Percentiles rank a stretch among this genome's conserved stretches.
Conservation (phyloP, 2,888 invertebrate genomes). For the Drosophila differens region DNA sequence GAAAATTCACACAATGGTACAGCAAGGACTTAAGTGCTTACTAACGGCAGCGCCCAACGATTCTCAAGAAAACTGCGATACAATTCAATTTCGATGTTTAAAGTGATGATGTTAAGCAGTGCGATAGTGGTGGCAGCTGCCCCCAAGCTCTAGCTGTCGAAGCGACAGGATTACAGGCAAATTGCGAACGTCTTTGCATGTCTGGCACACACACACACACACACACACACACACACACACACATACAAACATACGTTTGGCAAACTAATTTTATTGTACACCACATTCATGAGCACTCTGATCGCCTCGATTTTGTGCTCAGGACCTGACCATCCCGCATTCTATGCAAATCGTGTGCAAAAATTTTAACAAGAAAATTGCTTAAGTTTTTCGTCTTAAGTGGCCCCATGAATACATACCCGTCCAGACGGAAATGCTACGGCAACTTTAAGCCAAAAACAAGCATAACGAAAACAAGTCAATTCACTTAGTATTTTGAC, state of each 20-base stretch:
- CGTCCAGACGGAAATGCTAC: constrained; percentile 13
- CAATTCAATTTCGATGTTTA: constrained; percentile 69
- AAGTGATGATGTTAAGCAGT: constrained; percentile 35
- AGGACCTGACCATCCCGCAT: constrained; percentile 8
- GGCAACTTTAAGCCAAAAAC: constrained; percentile 33
- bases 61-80: constrained; percentile 50
- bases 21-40: constrained; percentile 74
- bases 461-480: not conserved
- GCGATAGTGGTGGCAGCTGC: not conserved
- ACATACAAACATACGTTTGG: constrained; percentile 25
- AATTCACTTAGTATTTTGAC: constrained; percentile 10
- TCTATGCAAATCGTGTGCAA: constrained; percentile 29
- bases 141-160: constrained; percentile 4
- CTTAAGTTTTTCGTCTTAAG: constrained; percentile 68
- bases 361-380: constrained; percentile 76
- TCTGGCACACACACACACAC: constrained; percentile 39
- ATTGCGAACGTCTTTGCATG: constrained; percentile 79
- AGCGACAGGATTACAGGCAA: constrained; percentile 72
- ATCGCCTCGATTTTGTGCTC: constrained; percentile 23
- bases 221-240: constrained; percentile 25
- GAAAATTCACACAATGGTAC: constrained; percentile 69
- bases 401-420: constrained; percentile 30
- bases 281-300: constrained; percentile 68
- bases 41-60: constrained; percentile 48
- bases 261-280: constrained; percentile 77